Base-by-base conservation (phyloP, 64 coral and sea anemone genomes). In the Trachythela sp. region DNA sequence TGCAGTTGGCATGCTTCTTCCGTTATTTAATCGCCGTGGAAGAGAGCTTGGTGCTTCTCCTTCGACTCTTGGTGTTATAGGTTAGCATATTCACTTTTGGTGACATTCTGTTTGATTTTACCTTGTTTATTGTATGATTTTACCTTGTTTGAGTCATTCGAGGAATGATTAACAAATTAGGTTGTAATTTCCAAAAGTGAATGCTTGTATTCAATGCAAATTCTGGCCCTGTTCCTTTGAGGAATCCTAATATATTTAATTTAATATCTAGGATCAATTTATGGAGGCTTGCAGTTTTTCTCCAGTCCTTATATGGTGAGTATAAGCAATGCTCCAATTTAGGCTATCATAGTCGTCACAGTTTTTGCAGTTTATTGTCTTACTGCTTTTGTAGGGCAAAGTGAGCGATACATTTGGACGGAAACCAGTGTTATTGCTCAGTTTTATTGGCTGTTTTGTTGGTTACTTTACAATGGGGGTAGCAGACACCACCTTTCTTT, bases 41-140 rank as follows among this genome's bases (percentile, higher is more conserved):
- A 92, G 96, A 51, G 84, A 99, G 20, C 83, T 99, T 48, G 96
- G 96, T n/a, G 96, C 91, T 32, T 92, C 93, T 31, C 96, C 96
- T 50, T 86, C 96, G 13, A 39, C 91, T 35, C 91, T 95, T 36
- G 96, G 96, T 51, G 30, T 99, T 14, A 95, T 99, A 88, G 93
- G 96, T 99, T 84, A 39, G 90, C 39, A 20, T 6, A 13, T 71
- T 88, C 39, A 88, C 36, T 33, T 24, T 39, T 76, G 18, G 40
- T 43, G 8, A 43, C 31, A 71, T n/a, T 31, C 14, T 88, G 33
- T 87, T 38, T 9, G 4, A n/a, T 54, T 86, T n/a, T n/a, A n/a
- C n/a, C n/a, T n/a, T n/a, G n/a, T n/a, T n/a, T n/a, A n/a, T n/a
- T n/a, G n/a, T n/a, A n/a, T n/a, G n/a, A n/a, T n/a, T n/a, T n/a